A percentile compares a stretch with the other conserved stretches of the same genome.
These are phyloP conservation scores for Rhynchotus rufescens DNA, from an alignment of 2,797 vertebrate genomes.

Conservation along the genomic window DNA sequence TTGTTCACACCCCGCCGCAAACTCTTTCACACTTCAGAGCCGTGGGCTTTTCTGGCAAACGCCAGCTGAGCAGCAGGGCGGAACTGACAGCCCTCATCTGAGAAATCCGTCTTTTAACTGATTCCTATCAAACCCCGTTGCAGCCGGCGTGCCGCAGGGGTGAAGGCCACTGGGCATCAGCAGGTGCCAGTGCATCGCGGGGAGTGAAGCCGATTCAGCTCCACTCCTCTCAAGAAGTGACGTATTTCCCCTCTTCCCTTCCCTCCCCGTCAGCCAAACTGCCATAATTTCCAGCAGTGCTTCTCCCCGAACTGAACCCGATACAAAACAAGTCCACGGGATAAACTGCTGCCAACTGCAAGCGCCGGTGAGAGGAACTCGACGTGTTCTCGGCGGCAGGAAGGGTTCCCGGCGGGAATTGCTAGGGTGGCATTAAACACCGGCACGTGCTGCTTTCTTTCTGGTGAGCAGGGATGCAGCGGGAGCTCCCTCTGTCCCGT, in stretches of 20 bases:
- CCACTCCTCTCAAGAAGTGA: not conserved
- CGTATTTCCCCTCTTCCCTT: not conserved
- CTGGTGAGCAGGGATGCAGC: no score
- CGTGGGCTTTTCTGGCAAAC: conserved; percentile 41
- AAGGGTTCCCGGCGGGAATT: no score
- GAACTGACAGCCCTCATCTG: conserved; percentile 3
- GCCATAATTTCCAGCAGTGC: conserved; percentile 7
- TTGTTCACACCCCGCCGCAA: conserved; percentile 18
- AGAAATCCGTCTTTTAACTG: not conserved
- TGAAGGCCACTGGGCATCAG: conserved; percentile 39
- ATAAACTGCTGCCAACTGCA: conserved; percentile 42
- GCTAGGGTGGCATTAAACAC: no score
- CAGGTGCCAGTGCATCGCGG: not conserved
- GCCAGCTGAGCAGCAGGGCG: not conserved
- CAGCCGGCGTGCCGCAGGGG: not conserved
- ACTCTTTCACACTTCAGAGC: not conserved
- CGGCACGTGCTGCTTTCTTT: no score
- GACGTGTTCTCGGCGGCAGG: conserved; percentile 40
- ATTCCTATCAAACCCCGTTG: not conserved
- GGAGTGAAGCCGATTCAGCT: conserved; percentile 8
- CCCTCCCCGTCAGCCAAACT: not conserved
- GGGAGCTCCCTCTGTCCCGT: no score
- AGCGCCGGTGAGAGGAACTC: conserved; percentile 11
- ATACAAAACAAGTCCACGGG: not conserved
- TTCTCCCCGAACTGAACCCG: conserved; percentile 55